phyloP scores from a whole-genome alignment of 2,888 invertebrate genomes.

The Zygaena filipendulae region DNA sequence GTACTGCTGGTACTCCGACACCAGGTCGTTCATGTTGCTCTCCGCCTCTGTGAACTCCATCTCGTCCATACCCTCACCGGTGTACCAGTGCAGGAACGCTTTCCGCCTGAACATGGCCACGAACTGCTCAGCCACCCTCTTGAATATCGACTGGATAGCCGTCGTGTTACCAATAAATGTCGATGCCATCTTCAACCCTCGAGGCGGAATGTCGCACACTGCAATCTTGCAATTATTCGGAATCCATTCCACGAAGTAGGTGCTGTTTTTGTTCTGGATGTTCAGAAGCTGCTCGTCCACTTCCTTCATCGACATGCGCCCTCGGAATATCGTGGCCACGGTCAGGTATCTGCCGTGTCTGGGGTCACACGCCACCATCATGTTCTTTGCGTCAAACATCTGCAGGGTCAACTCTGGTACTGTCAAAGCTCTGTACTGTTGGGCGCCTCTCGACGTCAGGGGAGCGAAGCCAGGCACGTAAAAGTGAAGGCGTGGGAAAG shows the following conservation, averaged over 20 bases:
- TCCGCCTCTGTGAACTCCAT: conserved; percentile 94
- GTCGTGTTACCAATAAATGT: conserved; percentile 91
- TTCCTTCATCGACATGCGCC: conserved; percentile 94
- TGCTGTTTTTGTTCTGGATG: conserved; percentile 82
- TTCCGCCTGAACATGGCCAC: conserved; percentile 95
- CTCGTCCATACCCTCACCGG: conserved; percentile 93
- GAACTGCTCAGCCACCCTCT: conserved; percentile 87
- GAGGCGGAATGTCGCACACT: conserved; percentile 82
- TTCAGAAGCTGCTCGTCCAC: conserved; percentile 83
- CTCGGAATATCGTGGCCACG: conserved; percentile 89
- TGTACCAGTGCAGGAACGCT: conserved; percentile 97
- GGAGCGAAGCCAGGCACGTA: conserved; percentile 73
- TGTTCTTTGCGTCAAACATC: conserved; percentile 75
- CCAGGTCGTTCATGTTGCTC: conserved; percentile 82
- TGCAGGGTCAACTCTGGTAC: conserved; percentile 86
- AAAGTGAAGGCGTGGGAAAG: conserved; percentile 73
- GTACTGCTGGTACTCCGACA: conserved; percentile 82
- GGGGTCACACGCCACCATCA: conserved; percentile 94
- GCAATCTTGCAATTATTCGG: conserved; percentile 83
- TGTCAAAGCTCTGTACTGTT: conserved; percentile 89
- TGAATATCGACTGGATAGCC: conserved; percentile 88
- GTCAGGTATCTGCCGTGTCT: conserved; percentile 90
- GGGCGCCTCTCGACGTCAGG: conserved; percentile 83
- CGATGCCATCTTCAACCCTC: conserved; percentile 84
- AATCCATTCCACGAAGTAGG: conserved; percentile 85